These are phyloP conservation scores for Drosophila virilis DNA, from an alignment of 1,140 invertebrate genomes.

Conservation along the genomic window DNA sequence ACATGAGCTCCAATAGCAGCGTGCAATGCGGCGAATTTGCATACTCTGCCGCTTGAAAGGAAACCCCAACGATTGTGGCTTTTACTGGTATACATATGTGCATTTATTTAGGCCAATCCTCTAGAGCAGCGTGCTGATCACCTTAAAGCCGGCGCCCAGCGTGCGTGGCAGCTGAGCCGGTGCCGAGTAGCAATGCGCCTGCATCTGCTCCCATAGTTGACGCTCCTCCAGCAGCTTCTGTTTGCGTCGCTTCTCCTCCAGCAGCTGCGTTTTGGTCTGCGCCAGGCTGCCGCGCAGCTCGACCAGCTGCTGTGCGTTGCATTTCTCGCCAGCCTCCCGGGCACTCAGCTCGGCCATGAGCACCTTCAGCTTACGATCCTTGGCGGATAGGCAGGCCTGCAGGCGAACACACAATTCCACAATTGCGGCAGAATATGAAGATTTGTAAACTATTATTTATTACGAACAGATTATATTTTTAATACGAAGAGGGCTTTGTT, in stretches of 20 bases:
- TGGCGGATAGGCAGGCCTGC: conserved; percentile 65
- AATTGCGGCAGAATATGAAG: background rate
- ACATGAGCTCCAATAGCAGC: background rate
- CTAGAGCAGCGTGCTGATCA: conserved; percentile 63
- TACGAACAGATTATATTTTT: conserved; percentile 3
- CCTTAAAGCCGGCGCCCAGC: conserved; percentile 75
- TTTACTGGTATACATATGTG: background rate
- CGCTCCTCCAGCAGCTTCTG: conserved; percentile 78
- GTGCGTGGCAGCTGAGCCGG: conserved; percentile 67
- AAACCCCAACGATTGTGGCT: too few relatives aligned
- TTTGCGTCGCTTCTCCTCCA: conserved; percentile 79
- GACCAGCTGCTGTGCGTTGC: conserved; percentile 59
- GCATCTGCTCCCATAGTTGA: conserved; percentile 72
- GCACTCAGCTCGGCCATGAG: conserved; percentile 72
- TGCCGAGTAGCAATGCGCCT: conserved; percentile 75
- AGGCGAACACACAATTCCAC: background rate
- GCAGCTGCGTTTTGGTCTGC: conserved; percentile 69
- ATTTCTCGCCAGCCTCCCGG: conserved; percentile 67
- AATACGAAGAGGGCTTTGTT: background rate
- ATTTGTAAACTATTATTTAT: conserved; percentile 12
- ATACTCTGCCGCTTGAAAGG: too few relatives aligned
- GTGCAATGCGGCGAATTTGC: too few relatives aligned
- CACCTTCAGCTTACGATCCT: conserved; percentile 79
- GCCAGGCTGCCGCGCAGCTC: conserved; percentile 66
- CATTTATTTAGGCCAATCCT: background rate